Conservation (phyloP, 1,140 invertebrate species). For the Trachymyrmex septentrionalis region DNA sequence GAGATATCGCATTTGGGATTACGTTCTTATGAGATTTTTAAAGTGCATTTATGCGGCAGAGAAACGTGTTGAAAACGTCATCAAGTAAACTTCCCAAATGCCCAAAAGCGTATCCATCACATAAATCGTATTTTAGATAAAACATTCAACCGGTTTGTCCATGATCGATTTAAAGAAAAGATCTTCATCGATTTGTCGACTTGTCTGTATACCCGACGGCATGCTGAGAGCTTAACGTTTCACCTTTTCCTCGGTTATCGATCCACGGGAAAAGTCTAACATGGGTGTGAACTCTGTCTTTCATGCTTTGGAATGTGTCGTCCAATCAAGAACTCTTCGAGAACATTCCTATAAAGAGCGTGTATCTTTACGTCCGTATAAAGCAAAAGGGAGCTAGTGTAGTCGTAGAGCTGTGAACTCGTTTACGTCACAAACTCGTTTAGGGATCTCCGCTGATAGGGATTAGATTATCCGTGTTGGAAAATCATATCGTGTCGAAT, state of each 20-base stretch:
- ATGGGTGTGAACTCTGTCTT: constrained; percentile 48
- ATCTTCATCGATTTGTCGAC: constrained; percentile 28
- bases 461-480: constrained; percentile 38
- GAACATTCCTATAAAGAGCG: constrained; percentile 49
- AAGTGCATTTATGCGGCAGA: constrained; percentile 8
- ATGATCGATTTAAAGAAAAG: constrained; percentile 49
- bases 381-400: constrained; percentile 34
- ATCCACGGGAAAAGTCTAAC: constrained; percentile 35
- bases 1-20: constrained; percentile 63
- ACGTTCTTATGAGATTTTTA: constrained; percentile 11
- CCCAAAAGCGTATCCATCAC: neutral
- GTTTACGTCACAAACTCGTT: constrained; percentile 70
- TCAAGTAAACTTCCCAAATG: constrained; percentile 68
- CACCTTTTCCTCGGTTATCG: constrained; percentile 26
- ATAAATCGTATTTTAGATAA: constrained; percentile 56
- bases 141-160: constrained; percentile 6
- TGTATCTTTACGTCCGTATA: constrained; percentile 66
- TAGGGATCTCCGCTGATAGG: constrained; percentile 17
- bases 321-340: constrained; percentile 72
- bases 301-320: constrained; percentile 44
- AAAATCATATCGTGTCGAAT: constrained; percentile 35
- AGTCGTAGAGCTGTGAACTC: constrained; percentile 41
- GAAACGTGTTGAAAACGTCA: constrained; percentile 52
- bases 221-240: constrained; percentile 45
- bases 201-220: constrained; percentile 12